These are phyloP conservation scores for Periplaneta americana DNA, from an alignment of 1,140 invertebrate species.

Conservation along the genomic window DNA sequence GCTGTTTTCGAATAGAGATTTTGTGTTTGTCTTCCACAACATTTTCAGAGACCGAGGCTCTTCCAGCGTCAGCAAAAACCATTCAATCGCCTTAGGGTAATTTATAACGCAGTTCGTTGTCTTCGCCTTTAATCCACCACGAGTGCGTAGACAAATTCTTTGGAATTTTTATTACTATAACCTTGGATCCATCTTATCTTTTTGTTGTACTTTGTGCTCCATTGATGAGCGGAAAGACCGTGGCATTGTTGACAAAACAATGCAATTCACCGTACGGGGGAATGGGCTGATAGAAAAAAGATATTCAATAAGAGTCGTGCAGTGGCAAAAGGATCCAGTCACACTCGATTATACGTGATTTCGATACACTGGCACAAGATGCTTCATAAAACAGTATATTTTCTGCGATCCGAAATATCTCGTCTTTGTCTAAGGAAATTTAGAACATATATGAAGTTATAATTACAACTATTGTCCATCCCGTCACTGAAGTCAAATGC, in stretches of 20 bases:
- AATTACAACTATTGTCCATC: too few species aligned
- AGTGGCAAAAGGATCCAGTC: background rate
- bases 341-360: background rate
- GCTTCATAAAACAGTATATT: too few species aligned
- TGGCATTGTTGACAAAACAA: conserved; percentile 10
- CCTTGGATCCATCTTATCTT: background rate
- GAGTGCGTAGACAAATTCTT: background rate
- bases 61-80: too few species aligned
- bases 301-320: background rate
- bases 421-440: too few species aligned
- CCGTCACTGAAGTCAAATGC: too few species aligned
- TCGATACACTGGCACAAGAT: background rate
- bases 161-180: background rate
- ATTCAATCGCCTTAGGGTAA: too few species aligned
- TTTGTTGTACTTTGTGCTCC: background rate
- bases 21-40: too few species aligned
- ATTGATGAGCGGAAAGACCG: background rate
- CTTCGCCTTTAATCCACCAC: background rate
- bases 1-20: too few species aligned
- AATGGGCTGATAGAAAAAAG: background rate
- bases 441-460: too few species aligned
- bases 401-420: too few species aligned
- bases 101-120: too few species aligned
- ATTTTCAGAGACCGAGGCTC: too few species aligned
- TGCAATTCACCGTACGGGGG: background rate